Evolutionary conservation across 2,797 vertebrate species (phyloP).

Genomic region (Thalassophryne amazonica): DNA sequence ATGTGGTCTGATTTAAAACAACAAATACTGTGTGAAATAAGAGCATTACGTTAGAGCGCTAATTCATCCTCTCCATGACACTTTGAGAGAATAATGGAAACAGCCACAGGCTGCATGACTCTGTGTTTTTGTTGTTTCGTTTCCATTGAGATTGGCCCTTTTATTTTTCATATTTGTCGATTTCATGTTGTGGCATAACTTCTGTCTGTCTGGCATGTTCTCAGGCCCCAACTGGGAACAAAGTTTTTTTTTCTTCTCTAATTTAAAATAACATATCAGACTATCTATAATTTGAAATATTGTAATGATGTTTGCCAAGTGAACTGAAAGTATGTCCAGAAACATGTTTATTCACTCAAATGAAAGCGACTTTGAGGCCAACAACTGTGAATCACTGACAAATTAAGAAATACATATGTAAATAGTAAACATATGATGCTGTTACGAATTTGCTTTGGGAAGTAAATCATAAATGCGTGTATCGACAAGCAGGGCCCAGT

Average conservation of each 20-base stretch:
- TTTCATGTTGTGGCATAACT: slow-evolving; percentile 21
- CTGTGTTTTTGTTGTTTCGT: slow-evolving; percentile 50
- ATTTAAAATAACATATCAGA: slow-evolving; percentile 21
- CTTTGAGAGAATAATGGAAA: slow-evolving; percentile 29
- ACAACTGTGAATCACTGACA: slow-evolving; percentile 23
- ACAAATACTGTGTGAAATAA: slow-evolving; percentile 17
- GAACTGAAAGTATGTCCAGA: slow-evolving; percentile 15
- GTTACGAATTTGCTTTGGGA: background rate
- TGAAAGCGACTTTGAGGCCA: slow-evolving; percentile 10
- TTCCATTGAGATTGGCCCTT: slow-evolving; percentile 40
- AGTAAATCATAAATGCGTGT: background rate
- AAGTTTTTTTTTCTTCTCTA: slow-evolving; percentile 6
- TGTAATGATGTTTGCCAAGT: slow-evolving; percentile 9
- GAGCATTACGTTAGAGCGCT: slow-evolving; percentile 6
- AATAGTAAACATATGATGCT: slow-evolving; percentile 19
- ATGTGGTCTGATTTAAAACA: slow-evolving; percentile 19
- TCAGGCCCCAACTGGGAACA: slow-evolving; percentile 25
- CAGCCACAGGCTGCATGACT: slow-evolving; percentile 7
- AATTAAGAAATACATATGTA: slow-evolving; percentile 6
- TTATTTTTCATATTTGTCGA: slow-evolving; percentile 28
- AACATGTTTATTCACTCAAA: slow-evolving; percentile 10
- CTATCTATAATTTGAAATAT: background rate
- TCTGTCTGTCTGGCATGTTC: slow-evolving; percentile 15
- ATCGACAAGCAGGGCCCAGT: background rate
- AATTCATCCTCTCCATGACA: slow-evolving; percentile 25